phyloP scores from a whole-genome alignment of 2,797 vertebrate species.

The Sebastes taczanowskii region DNA sequence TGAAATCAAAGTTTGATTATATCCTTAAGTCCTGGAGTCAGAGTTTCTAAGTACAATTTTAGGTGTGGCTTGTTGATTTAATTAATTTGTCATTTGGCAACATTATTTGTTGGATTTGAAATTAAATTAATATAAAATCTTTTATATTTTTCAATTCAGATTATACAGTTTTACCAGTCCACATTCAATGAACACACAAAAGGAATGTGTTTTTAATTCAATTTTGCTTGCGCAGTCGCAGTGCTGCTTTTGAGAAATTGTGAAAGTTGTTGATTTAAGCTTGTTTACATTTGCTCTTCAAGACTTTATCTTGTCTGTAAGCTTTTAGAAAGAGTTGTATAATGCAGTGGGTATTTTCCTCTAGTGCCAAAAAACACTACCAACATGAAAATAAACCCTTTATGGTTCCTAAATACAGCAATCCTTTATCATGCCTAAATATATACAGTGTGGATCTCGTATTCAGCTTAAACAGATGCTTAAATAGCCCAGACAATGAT shows the following conservation, averaged over 20 bases:
- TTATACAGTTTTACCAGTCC: neutral
- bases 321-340: neutral
- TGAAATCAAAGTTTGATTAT: neutral
- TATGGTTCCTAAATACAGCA: neutral
- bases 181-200: neutral
- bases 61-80: neutral
- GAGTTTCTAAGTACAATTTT: neutral
- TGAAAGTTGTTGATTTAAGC: neutral
- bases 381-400: constrained; percentile 10
- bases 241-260: neutral
- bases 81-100: neutral
- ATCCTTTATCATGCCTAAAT: neutral
- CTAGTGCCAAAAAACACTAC: neutral
- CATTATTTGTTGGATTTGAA: neutral
- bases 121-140: neutral
- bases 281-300: constrained; percentile 1
- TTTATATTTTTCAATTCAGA: neutral
- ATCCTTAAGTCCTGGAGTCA: neutral
- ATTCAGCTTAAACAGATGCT: constrained; percentile 24
- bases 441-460: neutral
- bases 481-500: constrained; percentile 27
- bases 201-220: constrained; percentile 40
- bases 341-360: neutral
- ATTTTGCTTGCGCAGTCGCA: neutral
- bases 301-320: neutral